Evolutionary conservation across 2,888 invertebrate genomes (phyloP).

Genomic region (Ellobium chinense): DNA sequence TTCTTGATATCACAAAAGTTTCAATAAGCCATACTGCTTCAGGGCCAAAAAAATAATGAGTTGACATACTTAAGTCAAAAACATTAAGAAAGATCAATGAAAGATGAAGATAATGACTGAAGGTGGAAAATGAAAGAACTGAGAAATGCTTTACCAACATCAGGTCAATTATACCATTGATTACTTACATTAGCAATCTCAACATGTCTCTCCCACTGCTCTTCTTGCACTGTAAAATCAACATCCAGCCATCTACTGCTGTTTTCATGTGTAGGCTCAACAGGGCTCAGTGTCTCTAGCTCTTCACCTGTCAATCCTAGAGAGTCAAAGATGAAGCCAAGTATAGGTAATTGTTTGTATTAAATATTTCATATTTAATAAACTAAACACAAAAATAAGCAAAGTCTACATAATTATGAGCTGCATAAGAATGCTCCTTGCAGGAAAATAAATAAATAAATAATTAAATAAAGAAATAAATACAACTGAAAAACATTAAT

Average conservation of each 20-base stretch:
- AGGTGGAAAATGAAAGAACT: too few relatives aligned
- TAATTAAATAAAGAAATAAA: neutral
- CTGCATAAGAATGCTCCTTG: too few relatives aligned
- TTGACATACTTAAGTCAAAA: neutral
- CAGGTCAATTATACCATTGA: neutral
- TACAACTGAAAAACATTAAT: neutral
- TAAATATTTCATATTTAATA: too few relatives aligned
- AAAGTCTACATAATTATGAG: too few relatives aligned
- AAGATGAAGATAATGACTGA: too few relatives aligned
- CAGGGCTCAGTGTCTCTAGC: constrained; percentile 16
- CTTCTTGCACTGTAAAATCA: constrained; percentile 10
- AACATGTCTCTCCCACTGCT: constrained; percentile 43
- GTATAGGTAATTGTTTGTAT: neutral
- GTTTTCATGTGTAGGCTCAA: neutral
- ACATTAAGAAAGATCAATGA: too few relatives aligned
- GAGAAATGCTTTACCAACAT: too few relatives aligned
- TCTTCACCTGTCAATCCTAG: constrained; percentile 39
- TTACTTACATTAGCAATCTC: constrained; percentile 37
- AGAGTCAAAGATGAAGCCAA: neutral
- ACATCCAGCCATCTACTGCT: constrained; percentile 22
- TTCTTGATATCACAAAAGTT: too few relatives aligned
- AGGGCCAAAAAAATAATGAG: too few relatives aligned
- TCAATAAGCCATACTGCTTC: too few relatives aligned
- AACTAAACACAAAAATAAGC: too few relatives aligned
- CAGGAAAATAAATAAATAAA: too few relatives aligned